Evolutionary conservation across 2,797 vertebrate species (phyloP).

Genomic region (Mycteria americana): DNA sequence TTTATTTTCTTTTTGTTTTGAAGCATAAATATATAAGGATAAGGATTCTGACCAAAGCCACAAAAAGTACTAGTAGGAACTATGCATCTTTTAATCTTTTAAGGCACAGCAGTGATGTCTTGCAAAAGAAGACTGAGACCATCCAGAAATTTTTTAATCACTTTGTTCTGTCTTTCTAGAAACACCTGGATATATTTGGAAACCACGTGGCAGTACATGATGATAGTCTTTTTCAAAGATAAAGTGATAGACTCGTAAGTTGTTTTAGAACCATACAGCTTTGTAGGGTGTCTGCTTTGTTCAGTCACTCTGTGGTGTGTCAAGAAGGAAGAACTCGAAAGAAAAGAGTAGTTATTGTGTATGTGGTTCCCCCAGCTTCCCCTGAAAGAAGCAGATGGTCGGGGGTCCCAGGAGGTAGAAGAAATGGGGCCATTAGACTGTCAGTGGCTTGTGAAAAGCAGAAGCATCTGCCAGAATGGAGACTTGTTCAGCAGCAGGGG

Average conservation of each 20-base stretch:
- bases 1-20: neutral
- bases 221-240: neutral
- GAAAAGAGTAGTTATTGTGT: neutral
- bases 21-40: neutral
- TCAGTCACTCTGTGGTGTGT: neutral
- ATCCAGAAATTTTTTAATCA: neutral
- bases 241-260: neutral
- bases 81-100: neutral
- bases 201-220: neutral
- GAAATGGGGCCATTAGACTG: conserved; percentile 49
- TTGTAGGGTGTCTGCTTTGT: conserved; percentile 1
- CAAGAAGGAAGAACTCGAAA: neutral
- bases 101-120: neutral
- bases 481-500: conserved; percentile 36
- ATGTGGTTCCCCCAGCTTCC: conserved; percentile 17
- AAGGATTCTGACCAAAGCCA: neutral
- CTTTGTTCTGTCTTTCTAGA: neutral
- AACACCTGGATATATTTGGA: neutral
- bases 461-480: conserved; percentile 50
- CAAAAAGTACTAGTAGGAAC: neutral
- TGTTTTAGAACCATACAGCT: neutral
- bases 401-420: conserved; percentile 42
- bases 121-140: neutral
- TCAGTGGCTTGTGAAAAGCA: conserved; percentile 48
- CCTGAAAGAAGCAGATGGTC: conserved; percentile 55